Conservation (phyloP, 1,140 invertebrate species). For the Aphelinus atriplicis region DNA sequence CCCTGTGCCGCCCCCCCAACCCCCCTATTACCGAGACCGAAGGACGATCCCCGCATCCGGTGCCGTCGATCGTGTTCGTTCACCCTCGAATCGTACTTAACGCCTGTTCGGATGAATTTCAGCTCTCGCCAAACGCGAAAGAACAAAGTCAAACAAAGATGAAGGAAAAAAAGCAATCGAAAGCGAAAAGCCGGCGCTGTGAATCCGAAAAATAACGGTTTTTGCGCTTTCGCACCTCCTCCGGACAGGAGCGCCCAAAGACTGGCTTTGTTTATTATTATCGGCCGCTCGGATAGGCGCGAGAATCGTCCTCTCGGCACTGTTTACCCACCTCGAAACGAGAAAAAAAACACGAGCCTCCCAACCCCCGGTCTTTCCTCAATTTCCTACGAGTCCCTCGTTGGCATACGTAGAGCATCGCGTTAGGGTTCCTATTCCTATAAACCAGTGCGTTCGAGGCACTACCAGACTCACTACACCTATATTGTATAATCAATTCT, state of each 20-base stretch:
- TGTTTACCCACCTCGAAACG: constrained; percentile 5
- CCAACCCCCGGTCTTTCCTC: constrained; percentile 13
- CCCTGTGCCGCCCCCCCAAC: too few relatives aligned
- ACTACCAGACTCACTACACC: constrained; percentile 7
- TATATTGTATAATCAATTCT: neutral
- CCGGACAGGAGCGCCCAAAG: neutral
- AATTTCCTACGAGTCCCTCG: constrained; percentile 12
- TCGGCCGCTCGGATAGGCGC: neutral
- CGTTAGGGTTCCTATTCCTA: constrained; percentile 40
- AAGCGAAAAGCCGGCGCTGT: neutral
- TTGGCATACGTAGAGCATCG: constrained; percentile 13
- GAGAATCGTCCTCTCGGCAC: neutral
- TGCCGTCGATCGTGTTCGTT: neutral
- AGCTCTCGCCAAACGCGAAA: neutral
- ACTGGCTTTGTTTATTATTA: neutral
- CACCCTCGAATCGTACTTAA: neutral
- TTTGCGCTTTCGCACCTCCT: too few relatives aligned
- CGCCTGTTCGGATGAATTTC: neutral
- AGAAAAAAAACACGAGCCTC: neutral
- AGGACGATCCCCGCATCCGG: neutral
- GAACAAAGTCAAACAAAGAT: neutral
- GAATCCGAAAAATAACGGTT: too few relatives aligned
- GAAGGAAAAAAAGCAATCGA: neutral
- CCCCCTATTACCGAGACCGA: neutral
- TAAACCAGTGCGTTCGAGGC: neutral